Evolutionary conservation across 2,888 invertebrate species (phyloP).

Genomic region (Tridacna crocea): DNA sequence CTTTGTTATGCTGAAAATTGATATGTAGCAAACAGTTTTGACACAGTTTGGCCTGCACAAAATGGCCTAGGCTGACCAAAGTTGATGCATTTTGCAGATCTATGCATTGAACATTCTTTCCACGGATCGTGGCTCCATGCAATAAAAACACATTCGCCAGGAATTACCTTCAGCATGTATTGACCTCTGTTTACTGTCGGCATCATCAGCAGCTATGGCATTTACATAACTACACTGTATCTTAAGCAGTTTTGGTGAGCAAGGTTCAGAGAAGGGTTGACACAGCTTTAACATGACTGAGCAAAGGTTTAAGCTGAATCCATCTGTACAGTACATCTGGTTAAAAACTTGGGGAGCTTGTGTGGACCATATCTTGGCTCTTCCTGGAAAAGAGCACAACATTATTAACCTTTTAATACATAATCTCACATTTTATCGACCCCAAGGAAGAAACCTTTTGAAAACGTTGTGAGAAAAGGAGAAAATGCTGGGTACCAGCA

Average conservation of each 20-base stretch:
- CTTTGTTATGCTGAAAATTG: too few relatives aligned
- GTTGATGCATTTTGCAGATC: too few relatives aligned
- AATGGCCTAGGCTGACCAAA: too few relatives aligned
- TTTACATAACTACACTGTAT: slow-evolving; percentile 90
- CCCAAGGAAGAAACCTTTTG: background rate
- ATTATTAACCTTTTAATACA: background rate
- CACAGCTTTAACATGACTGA: slow-evolving; percentile 92
- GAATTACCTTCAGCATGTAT: slow-evolving; percentile 71
- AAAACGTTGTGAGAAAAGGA: background rate
- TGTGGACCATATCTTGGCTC: slow-evolving; percentile 93
- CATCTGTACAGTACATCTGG: slow-evolving; percentile 87
- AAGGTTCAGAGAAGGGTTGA: slow-evolving; percentile 89
- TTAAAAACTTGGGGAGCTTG: slow-evolving; percentile 85
- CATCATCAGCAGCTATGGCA: slow-evolving; percentile 65
- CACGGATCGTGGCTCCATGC: too few relatives aligned
- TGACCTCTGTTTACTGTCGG: slow-evolving; percentile 67
- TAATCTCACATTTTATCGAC: background rate
- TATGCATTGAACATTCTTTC: too few relatives aligned
- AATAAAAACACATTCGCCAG: too few relatives aligned
- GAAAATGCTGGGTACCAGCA: background rate
- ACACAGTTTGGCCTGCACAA: too few relatives aligned
- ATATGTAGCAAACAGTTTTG: too few relatives aligned
- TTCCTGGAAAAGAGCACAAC: slow-evolving; percentile 83
- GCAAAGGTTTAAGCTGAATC: slow-evolving; percentile 93
- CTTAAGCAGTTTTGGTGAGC: slow-evolving; percentile 89